These are phyloP conservation scores for Acanthurus leucopareius DNA, from an alignment of 2,797 vertebrate species.

Conservation along the genomic window DNA sequence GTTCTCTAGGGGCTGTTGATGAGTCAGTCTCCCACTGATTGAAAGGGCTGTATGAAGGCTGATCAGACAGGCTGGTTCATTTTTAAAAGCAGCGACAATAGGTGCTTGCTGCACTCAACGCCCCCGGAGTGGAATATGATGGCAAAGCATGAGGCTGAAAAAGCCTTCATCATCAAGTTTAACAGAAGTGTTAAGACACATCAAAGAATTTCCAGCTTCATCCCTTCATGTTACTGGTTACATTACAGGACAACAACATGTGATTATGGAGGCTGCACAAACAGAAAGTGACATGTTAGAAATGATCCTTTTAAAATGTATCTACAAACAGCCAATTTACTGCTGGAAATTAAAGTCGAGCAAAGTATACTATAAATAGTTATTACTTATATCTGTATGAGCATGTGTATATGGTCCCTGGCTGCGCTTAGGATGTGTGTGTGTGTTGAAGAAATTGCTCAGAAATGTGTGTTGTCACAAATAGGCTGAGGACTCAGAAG, in stretches of 20 bases:
- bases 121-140: slow-evolving; percentile 4
- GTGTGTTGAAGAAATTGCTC: no score
- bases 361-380: not conserved
- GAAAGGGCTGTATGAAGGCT: slow-evolving; percentile 22
- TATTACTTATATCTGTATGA: not conserved
- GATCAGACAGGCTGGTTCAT: slow-evolving; percentile 25
- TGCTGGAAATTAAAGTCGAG: not conserved
- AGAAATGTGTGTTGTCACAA: not conserved
- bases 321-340: not conserved
- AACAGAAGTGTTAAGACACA: slow-evolving; percentile 3
- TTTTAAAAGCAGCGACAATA: slow-evolving; percentile 26
- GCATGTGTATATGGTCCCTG: not conserved
- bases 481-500: not conserved
- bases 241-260: no score
- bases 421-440: no score
- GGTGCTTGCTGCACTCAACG: not conserved
- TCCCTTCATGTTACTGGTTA: not conserved
- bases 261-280: not conserved
- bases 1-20: slow-evolving; percentile 25
- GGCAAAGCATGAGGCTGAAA: slow-evolving; percentile 1
- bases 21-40: slow-evolving; percentile 49
- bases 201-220: not conserved
- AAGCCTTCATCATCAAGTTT: slow-evolving; percentile 21
- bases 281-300: not conserved
- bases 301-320: not conserved